Evolutionary conservation across 2,113 vertebrate genomes (phyloP).

Genomic region (Campylorhamphus procurvoides): DNA sequence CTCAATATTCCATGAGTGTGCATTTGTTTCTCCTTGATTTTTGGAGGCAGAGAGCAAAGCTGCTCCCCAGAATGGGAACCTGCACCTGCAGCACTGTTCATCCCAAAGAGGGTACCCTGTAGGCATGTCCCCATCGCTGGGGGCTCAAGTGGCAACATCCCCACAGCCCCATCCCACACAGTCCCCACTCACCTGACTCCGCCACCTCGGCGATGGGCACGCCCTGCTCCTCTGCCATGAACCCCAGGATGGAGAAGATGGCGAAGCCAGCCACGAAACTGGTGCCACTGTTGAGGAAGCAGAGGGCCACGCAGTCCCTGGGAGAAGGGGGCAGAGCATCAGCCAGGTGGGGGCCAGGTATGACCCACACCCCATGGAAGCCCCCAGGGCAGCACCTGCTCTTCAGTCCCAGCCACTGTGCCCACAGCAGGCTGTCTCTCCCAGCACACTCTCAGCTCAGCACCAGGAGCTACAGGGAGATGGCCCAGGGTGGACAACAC

Average conservation of each 20-base stretch:
- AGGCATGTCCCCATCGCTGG: background rate
- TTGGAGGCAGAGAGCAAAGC: background rate
- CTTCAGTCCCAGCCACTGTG: background rate
- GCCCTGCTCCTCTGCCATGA: conserved; percentile 93
- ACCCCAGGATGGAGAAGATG: conserved; percentile 96
- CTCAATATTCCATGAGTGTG: background rate
- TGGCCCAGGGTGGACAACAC: background rate
- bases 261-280: conserved; percentile 95
- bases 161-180: rapidly evolving
- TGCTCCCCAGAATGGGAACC: background rate
- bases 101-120: background rate
- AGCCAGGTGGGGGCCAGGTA: background rate
- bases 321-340: background rate
- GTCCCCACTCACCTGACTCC: conserved; percentile 84
- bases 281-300: conserved; percentile 92
- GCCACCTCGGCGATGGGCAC: conserved; percentile 93
- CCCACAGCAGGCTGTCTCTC: background rate
- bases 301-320: conserved; percentile 91
- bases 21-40: background rate
- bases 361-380: background rate
- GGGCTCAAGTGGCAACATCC: background rate
- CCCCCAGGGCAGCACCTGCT: background rate
- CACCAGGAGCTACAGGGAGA: background rate
- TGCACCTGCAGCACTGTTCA: background rate
- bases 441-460: background rate